Evolutionary conservation across 2,113 vertebrate genomes (phyloP), one percentile per base, ranked within the genome.

Genomic region (Heliornis fulica): DNA sequence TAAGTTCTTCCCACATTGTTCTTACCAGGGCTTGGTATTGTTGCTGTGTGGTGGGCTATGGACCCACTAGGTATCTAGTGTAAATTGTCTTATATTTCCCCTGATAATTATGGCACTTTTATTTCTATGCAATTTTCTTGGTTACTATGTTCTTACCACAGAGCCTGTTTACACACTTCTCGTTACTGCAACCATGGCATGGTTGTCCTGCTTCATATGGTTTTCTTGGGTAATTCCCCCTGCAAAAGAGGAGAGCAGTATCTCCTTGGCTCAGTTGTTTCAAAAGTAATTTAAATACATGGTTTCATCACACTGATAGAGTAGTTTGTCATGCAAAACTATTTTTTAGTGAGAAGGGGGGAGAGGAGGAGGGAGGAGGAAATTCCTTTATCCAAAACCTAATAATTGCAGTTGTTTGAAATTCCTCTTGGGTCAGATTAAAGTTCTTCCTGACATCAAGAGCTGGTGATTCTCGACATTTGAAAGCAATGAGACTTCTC

Each of bases 151-250:
- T 94, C 98, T 98, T 91, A 98, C 98, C 84, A 79, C 98, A 98
- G 46, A 98, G 97, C 10, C 84, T 97, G 40, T 97, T 56, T 63
- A 94, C 8, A 38, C 98, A 98, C 5, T 50, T 94, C 69, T 98
- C 95, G 8, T 91, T 88, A 11, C 31, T 75, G 86, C 98, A 98
- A 46, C 88, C 54, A 60, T 96, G 97, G 61, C 98, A 98, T 11
- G 94, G n/a, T 31, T 8, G 29, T 80, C 98, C 98, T 66, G 15
- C 72, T 74, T 79, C 45, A 40, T 98, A 98, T 12, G 98, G 98
- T 88, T 79, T 48, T 18, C 60, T 96, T 56, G 95, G 94, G 79
- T 97, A 98, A 93, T 98, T 98, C 34, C 98, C 98, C 48, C 98
- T 98, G 84, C 51, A 96, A 94, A 96, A 46, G 17, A 94, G 59